Evolutionary conservation across 2,888 invertebrate genomes (phyloP), one percentile per base, ranked within the genome.

Genomic region (Carterocephalus palaemon): DNA sequence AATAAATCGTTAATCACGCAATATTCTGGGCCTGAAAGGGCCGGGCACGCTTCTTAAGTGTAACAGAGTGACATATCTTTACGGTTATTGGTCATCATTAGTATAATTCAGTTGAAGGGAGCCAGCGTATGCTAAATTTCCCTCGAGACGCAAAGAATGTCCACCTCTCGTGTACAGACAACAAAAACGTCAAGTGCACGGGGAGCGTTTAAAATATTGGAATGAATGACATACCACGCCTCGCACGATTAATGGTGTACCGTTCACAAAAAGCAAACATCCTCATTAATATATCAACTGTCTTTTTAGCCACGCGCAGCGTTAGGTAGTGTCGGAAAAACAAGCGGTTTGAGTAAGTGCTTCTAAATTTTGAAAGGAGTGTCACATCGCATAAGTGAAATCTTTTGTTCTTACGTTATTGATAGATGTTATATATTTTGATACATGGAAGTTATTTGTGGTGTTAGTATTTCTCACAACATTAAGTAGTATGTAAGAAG

Each of bases 201-300:
- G 63, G 63, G 72, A 70, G 62, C 75, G 80, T 80, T 85, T 84
- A 85, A 84, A 86, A 85, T 85, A 85, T 85, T 79, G 85, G 86
- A 85, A 83, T 86, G 84, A 84, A 86, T 86, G 86, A 85, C 86
- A 86, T 84, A 84, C 84, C 86, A 68, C 77, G 84, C 77, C 73
- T 74, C 73, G 82, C 67, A 82, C 79, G 85, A 86, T 86, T 82
- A 83, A 86, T 86, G 85, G 75, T 69, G 62, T 68, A 60, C 71
- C 73, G 69, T 67, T 59, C 66, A 85, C 85, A 86, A 86, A 86
- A 85, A 84, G 82, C 75, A 75, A 80, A 75, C 80, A 67, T 53
- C 71, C 84, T 86, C 86, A 84, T 86, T 86, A 86, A 86, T 86
- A 80, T 81, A 85, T 86, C 86, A 86, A 75, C 82, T 84, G 86